Conservation (phyloP, 2,797 vertebrate species). For the Danio aesculapii region DNA sequence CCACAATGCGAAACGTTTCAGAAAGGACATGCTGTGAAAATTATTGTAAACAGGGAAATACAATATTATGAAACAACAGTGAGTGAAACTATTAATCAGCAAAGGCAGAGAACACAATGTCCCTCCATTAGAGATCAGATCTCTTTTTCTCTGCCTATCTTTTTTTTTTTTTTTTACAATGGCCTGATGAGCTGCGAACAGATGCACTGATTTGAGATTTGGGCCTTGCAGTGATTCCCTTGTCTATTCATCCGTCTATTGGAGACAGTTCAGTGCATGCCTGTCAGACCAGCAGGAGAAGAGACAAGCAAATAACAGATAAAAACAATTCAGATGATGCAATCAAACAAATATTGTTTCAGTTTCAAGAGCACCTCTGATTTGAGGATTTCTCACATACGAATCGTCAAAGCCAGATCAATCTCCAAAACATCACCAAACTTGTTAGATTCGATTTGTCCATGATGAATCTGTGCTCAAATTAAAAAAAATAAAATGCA, state of each 20-base stretch:
- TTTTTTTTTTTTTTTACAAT: slow-evolving; percentile 46
- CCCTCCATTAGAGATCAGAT: background rate
- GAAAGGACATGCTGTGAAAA: background rate
- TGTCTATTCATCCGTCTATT: slow-evolving; percentile 48
- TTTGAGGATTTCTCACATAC: slow-evolving; percentile 40
- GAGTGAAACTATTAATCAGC: slow-evolving; percentile 24
- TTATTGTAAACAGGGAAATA: background rate
- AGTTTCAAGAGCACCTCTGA: slow-evolving; percentile 30
- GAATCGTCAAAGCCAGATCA: background rate
- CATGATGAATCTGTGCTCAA: background rate
- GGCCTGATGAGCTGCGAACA: slow-evolving; percentile 50
- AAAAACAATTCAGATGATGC: slow-evolving; percentile 44
- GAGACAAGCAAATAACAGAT: slow-evolving; percentile 26
- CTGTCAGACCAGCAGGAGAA: slow-evolving; percentile 44
- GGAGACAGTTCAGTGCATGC: slow-evolving; percentile 30
- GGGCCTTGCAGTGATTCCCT: slow-evolving; percentile 51
- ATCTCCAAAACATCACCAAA: slow-evolving; percentile 3
- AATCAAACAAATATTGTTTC: slow-evolving; percentile 57
- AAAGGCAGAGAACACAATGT: slow-evolving; percentile 16
- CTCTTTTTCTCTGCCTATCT: slow-evolving; percentile 14
- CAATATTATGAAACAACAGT: slow-evolving; percentile 19
- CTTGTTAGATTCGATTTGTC: slow-evolving; percentile 12
- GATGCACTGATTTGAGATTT: slow-evolving; percentile 53
- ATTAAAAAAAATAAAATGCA: background rate
- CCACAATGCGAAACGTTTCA: background rate